phyloP scores from a whole-genome alignment of 1,140 invertebrate species.

The Drosophila ohnishii region DNA sequence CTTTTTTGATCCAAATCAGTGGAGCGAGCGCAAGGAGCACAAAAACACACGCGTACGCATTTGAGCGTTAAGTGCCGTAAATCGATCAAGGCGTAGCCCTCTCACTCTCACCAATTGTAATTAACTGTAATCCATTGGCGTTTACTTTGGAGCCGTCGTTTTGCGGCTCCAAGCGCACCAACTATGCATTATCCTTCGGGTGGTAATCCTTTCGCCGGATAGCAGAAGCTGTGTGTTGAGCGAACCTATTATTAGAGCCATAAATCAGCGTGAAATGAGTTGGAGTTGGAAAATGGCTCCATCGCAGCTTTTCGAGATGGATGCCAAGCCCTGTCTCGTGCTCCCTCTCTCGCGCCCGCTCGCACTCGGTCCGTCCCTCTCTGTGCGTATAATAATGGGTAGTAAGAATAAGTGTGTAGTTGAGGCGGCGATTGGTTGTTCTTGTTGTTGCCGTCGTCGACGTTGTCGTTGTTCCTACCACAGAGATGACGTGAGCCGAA shows the following conservation, averaged over 20 bases:
- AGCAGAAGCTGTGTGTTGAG: constrained; percentile 68
- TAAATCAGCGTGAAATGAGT: constrained; percentile 82
- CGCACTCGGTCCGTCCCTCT: constrained; percentile 20
- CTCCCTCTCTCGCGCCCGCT: constrained; percentile 20
- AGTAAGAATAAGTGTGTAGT: constrained; percentile 41
- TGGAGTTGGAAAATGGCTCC: constrained; percentile 46
- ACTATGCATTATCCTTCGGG: constrained; percentile 52
- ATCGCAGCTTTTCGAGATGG: constrained; percentile 38
- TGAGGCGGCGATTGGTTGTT: constrained; percentile 46
- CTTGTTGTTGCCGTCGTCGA: constrained; percentile 43
- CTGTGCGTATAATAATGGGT: constrained; percentile 51
- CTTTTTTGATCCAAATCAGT: constrained; percentile 34
- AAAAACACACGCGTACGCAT: constrained; percentile 52
- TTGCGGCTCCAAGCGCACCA: constrained; percentile 35
- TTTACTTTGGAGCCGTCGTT: constrained; percentile 64
- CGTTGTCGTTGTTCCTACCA: constrained; percentile 30
- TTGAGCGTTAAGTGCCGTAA: constrained; percentile 74
- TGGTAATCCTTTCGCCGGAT: constrained; percentile 68
- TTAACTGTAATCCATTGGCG: constrained; percentile 71
- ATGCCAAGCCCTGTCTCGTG: constrained; percentile 50
- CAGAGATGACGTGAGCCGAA: constrained; percentile 72
- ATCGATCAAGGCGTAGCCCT: constrained; percentile 76
- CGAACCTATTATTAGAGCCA: constrained; percentile 83
- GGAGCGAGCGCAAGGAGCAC: constrained; percentile 20
- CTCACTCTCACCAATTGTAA: constrained; percentile 55